A percentile compares a stretch with the other conserved stretches of the same genome.
phyloP scores from a whole-genome alignment of 2,113 vertebrate genomes.

The Strix uralensis region DNA sequence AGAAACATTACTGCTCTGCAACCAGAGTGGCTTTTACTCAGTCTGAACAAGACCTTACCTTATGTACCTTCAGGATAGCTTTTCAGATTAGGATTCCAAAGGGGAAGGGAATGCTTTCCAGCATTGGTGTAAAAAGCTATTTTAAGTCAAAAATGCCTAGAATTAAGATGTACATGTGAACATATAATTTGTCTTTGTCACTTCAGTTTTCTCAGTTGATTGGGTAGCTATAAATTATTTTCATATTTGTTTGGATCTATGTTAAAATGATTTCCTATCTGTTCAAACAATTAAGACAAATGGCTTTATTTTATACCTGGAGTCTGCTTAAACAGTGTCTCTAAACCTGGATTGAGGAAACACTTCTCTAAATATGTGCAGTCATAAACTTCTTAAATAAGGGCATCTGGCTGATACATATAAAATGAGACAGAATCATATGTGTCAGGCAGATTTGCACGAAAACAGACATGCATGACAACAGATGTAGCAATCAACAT shows the following conservation, averaged over 20 bases:
- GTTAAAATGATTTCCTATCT: not conserved
- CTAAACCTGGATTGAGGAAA: not conserved
- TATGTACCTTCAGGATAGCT: not conserved
- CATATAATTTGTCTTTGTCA: not conserved
- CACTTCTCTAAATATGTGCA: not conserved
- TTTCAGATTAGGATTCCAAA: not conserved
- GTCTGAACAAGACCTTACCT: not conserved
- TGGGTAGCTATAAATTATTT: not conserved
- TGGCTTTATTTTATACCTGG: not conserved
- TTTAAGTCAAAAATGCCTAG: not conserved
- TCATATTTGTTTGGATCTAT: not conserved
- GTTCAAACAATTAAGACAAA: not conserved
- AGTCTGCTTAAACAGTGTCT: not conserved
- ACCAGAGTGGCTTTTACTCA: not conserved
- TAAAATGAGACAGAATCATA: not conserved
- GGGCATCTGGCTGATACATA: not conserved
- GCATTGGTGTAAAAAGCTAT: fast-evolving
- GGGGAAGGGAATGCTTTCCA: not conserved
- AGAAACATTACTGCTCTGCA: not conserved
- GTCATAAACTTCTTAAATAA: not conserved
- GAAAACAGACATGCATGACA: not conserved
- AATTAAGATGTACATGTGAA: not conserved
- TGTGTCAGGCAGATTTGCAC: not conserved
- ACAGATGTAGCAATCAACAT: not conserved
- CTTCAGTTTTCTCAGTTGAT: not conserved